phyloP scores from a whole-genome alignment of 2,113 vertebrate genomes.

The Otolemur garnettii region DNA sequence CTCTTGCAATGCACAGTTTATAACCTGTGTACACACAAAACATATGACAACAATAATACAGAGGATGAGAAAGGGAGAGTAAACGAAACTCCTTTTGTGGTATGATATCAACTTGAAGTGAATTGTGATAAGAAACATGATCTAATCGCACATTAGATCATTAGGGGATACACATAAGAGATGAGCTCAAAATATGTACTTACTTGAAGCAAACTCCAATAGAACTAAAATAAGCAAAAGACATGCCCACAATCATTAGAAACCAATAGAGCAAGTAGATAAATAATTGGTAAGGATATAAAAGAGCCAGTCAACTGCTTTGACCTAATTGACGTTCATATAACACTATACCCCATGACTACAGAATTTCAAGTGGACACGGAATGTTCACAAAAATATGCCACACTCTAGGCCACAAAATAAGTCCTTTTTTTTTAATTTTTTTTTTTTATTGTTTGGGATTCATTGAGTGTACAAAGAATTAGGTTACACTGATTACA shows the following conservation, averaged over 20 bases:
- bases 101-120: background rate
- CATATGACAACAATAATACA: background rate
- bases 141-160: too few relatives aligned
- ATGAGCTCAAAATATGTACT: background rate
- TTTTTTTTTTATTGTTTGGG: too few relatives aligned
- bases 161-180: background rate
- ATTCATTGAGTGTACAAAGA: too few relatives aligned
- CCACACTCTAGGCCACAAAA: background rate
- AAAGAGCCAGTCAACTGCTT: background rate
- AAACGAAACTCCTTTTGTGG: background rate
- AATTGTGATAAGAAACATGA: background rate
- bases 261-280: background rate
- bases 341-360: background rate
- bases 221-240: background rate
- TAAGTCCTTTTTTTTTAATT: background rate
- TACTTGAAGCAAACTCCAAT: background rate
- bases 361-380: background rate
- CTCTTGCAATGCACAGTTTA: background rate
- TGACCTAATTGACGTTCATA: background rate
- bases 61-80: background rate
- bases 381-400: background rate
- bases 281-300: slow-evolving; percentile 5
- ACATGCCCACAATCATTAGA: background rate
- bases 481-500: too few relatives aligned
- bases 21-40: background rate